Base-by-base conservation (phyloP, 1,140 invertebrate genomes). In the Drosophila malerkotliana region DNA sequence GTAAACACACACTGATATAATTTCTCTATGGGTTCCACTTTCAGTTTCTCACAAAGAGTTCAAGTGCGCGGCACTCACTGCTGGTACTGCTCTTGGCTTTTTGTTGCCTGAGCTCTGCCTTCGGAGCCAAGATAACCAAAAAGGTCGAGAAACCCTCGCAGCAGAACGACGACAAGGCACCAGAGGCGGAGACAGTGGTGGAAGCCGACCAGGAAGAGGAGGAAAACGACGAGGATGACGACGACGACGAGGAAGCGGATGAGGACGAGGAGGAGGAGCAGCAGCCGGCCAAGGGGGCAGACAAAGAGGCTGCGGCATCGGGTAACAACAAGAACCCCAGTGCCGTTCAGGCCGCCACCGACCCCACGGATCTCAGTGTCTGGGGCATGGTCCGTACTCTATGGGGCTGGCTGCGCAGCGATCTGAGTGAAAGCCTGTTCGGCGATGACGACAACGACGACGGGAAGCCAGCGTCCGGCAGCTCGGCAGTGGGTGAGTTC, bases 1-100 rank as follows among this genome's bases (percentile, higher is more conserved):
- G 41, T 37, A 56, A 8, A 57, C 66, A 58, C 30, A 63, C 44
- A 45, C 68, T 47, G 57, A 69, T 45, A 79, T 56, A 39, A 75
- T 76, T 63, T 56, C 49, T 79, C 69, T 76, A 49, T 49, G 28
- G 63, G 64, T 57, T 69, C 67, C 67, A 88, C 83, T 87, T 87
- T 87, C 83, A 87, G 83, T 87, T 87, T 87, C 83, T 87, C 79
- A 88, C 79, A 83, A 83, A 88, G 63, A 88, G 83, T 88, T 88
- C 83, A 87, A 87, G 83, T 83, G 79, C 83, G 79, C 56, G 75
- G 53, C 83, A 74, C 67, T 63, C 75, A 14, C 26, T 79, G 62
- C 48, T 87, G 56, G 37, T 75, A 9, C 55, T 87, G 15, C 26
- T 89, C 61, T 34, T 87, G 76, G 72, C 79, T 39, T 30, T 88